These are phyloP conservation scores for Cephalopholis sonnerati DNA, from an alignment of 2,113 vertebrate species.

Conservation along the genomic window DNA sequence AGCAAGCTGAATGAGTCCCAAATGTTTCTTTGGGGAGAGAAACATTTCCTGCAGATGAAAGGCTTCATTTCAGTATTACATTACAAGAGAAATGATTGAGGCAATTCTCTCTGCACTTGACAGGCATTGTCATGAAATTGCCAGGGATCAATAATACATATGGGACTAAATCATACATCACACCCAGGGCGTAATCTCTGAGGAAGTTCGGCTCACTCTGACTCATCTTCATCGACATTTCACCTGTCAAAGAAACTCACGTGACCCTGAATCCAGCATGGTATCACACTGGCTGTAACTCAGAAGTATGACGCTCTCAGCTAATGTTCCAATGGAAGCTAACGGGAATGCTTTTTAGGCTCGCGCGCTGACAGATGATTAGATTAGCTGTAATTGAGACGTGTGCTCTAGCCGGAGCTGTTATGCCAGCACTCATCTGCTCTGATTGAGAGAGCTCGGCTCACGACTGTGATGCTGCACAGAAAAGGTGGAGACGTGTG, in stretches of 20 bases:
- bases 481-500: neutral
- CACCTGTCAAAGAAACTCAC: constrained; percentile 3
- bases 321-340: constrained; percentile 40
- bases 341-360: constrained; percentile 57
- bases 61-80: neutral
- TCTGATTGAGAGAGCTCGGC: constrained; percentile 43
- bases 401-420: constrained; percentile 50
- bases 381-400: constrained; percentile 74
- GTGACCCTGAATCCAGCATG: neutral
- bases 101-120: neutral
- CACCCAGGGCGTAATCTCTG: neutral
- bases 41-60: neutral
- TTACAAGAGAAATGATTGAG: neutral
- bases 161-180: neutral
- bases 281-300: constrained; percentile 26
- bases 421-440: constrained; percentile 45
- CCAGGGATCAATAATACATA: neutral
- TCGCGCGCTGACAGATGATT: constrained; percentile 61
- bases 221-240: constrained; percentile 14
- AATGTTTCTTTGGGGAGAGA: neutral
- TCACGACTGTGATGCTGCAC: constrained; percentile 16
- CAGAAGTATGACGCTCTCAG: constrained; percentile 21
- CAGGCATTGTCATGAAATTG: constrained; percentile 14
- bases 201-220: neutral
- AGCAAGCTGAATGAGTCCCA: neutral